Evolutionary conservation across 2,113 vertebrate genomes (phyloP).

Genomic region (Lophura nycthemera): DNA sequence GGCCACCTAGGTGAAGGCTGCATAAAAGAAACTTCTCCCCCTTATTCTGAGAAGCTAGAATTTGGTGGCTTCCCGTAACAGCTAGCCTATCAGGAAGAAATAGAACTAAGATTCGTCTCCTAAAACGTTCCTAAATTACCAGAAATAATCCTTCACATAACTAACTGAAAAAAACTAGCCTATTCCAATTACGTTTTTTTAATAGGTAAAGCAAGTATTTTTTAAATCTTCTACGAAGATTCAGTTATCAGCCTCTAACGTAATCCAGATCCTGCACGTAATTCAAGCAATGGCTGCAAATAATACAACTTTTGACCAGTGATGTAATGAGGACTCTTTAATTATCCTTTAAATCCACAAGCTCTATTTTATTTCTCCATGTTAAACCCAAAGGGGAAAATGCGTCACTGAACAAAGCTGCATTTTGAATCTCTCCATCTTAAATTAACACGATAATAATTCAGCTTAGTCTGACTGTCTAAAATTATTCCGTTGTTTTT

Average conservation of each 20-base stretch:
- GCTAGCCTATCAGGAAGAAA: background rate
- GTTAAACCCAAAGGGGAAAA: slow-evolving; percentile 49
- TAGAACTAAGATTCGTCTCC: background rate
- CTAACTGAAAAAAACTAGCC: background rate
- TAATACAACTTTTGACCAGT: background rate
- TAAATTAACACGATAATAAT: slow-evolving; percentile 6
- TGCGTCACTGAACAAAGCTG: slow-evolving; percentile 37
- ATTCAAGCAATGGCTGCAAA: background rate
- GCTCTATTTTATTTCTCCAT: slow-evolving; percentile 58
- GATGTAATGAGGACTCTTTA: background rate
- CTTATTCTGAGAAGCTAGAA: background rate
- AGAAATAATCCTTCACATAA: background rate
- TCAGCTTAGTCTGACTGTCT: background rate
- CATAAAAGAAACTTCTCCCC: background rate
- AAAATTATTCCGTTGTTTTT: background rate
- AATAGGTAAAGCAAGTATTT: background rate
- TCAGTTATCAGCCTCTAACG: background rate
- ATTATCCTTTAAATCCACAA: slow-evolving; percentile 73
- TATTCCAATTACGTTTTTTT: background rate
- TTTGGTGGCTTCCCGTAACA: background rate
- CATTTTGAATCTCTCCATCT: slow-evolving; percentile 33
- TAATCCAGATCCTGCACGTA: background rate
- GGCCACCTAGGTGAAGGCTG: background rate
- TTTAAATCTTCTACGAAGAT: background rate
- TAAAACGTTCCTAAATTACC: background rate